Evolutionary conservation across 2,888 invertebrate species (phyloP), one percentile per base, ranked within the genome.

Genomic region (Piscicola geometra): DNA sequence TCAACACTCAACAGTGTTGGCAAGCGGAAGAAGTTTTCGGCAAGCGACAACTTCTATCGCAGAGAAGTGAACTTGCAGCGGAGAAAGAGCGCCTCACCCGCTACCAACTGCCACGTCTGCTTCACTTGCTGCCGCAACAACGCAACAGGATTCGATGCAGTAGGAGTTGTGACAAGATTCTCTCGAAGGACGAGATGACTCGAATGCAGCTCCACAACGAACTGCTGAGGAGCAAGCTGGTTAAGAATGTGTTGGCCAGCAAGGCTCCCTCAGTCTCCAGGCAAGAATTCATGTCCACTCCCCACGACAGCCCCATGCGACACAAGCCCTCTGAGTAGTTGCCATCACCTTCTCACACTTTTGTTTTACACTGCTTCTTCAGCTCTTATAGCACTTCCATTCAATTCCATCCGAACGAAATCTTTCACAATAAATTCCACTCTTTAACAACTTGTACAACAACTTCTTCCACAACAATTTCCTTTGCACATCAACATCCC

Each of bases 101-200:
- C 60, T 56, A 18, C 60, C 60, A 25, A 56, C n/a, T 56, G 25
- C 60, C 60, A 56, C 21, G 60, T 25, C 60, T 56, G 25, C 25
- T 56, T 9, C 60, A 56, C 25, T 25, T 56, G 60, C 60, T 56
- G 21, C 60, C 60, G 21, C 60, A 56, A 56, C 60, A 56, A 25
- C 60, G 60, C n/a, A 56, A 56, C 60, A 56, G n/a, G 25, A 56
- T 56, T 5, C 60, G 60, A 9, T 56, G 60, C n/a, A 56, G 60
- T 21, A 56, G 60, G n/a, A 56, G 60, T 25, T 56, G 60, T n/a
- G 60, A 56, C 60, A 56, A 56, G 25, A 56, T 56, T 9, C 60
- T 56, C n/a, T 15, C 25, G 60, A 56, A 21, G 25, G n/a, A 21
- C 60, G 60, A 56, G 25, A 21, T 21, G n/a, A 21, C 60, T 5